These are phyloP conservation scores for Slavum lentiscoides DNA, from an alignment of 2,888 invertebrate species.

Conservation along the genomic window DNA sequence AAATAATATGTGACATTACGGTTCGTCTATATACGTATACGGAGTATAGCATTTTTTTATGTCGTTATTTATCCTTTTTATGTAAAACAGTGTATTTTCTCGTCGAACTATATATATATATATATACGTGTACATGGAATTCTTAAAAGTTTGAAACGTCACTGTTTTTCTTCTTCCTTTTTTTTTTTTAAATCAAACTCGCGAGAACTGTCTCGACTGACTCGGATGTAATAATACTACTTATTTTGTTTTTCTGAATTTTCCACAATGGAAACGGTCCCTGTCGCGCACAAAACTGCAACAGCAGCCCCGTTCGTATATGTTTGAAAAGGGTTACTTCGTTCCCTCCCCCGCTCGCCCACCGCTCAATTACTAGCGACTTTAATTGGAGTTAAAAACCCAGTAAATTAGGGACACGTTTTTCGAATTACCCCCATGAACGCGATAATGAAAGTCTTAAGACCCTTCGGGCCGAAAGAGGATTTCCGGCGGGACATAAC, in stretches of 20 bases:
- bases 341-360: neutral
- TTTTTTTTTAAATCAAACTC: conserved; percentile 6
- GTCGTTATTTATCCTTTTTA: neutral
- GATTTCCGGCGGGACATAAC: conserved; percentile 18
- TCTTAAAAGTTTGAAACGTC: neutral
- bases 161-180: neutral
- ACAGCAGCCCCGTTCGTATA: neutral
- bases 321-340: neutral
- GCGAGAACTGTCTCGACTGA: neutral
- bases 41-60: neutral
- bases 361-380: neutral
- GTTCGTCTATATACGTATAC: neutral
- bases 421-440: conserved; percentile 42
- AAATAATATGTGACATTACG: neutral
- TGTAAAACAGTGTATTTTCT: neutral
- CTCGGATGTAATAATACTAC: neutral
- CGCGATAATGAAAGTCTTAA: conserved; percentile 34
- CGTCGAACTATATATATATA: neutral
- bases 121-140: neutral
- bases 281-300: neutral
- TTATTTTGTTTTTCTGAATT: conserved; percentile 8
- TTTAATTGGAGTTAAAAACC: conserved; percentile 41
- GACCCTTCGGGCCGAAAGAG: conserved; percentile 27
- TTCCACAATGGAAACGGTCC: neutral
- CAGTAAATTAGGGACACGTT: conserved; percentile 38